Conservation (phyloP, 2,888 invertebrate species). For the Caenorhabditis sulstoni region DNA sequence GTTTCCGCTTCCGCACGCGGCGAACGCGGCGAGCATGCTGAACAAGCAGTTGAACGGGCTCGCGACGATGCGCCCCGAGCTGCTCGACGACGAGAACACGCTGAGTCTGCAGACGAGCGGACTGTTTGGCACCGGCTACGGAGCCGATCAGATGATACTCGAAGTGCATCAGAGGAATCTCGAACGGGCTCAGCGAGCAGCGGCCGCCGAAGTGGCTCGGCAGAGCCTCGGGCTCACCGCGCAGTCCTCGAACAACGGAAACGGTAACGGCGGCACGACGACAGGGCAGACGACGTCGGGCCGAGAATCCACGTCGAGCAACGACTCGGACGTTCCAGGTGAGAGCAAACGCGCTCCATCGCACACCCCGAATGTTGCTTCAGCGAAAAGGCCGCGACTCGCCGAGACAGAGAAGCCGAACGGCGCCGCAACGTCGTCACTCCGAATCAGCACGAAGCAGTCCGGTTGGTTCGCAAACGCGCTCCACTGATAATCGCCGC, state of each 20-base stretch:
- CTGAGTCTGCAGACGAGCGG: slow-evolving; percentile 57
- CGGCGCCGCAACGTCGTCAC: slow-evolving; percentile 1
- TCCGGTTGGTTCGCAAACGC: slow-evolving; percentile 23
- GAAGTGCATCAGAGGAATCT: slow-evolving; percentile 77
- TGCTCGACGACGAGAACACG: slow-evolving; percentile 65
- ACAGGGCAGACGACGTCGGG: slow-evolving; percentile 58
- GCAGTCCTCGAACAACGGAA: slow-evolving; percentile 6
- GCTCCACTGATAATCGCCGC: not conserved
- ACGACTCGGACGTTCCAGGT: slow-evolving; percentile 67
- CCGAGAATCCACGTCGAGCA: slow-evolving; percentile 72
- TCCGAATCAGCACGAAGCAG: slow-evolving; percentile 45
- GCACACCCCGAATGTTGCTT: not conserved
- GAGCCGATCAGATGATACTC: slow-evolving; percentile 73
- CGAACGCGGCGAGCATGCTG: slow-evolving; percentile 60
- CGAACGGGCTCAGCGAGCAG: slow-evolving; percentile 74
- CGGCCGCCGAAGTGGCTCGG: slow-evolving; percentile 68
- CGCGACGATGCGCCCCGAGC: slow-evolving; percentile 64
- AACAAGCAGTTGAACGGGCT: slow-evolving; percentile 67
- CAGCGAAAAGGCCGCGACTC: slow-evolving; percentile 42
- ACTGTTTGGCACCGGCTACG: slow-evolving; percentile 65
- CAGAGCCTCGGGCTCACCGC: slow-evolving; percentile 59
- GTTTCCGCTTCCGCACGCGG: slow-evolving; percentile 63
- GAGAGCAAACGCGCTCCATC: not conserved
- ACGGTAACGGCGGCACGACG: slow-evolving; percentile 21
- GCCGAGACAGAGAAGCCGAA: slow-evolving; percentile 30